phyloP scores from a whole-genome alignment of 2,888 invertebrate genomes.

The Cataglyphis albicans region DNA sequence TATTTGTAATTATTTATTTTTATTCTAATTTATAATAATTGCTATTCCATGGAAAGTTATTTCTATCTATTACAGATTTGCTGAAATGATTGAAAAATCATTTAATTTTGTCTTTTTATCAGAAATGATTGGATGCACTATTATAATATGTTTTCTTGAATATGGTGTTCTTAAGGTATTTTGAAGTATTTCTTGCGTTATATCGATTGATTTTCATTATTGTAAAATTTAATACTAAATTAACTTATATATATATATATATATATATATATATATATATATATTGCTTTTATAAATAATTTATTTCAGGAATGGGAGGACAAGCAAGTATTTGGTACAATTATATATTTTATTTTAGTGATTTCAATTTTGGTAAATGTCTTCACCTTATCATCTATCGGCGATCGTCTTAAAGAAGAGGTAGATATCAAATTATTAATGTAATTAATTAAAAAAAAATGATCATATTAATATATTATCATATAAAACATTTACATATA shows the following conservation, averaged over 20 bases:
- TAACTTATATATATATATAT: not conserved
- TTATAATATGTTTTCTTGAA: slow-evolving; percentile 81
- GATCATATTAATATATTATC: not conserved
- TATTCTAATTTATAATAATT: slow-evolving; percentile 1
- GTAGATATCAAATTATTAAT: slow-evolving; percentile 1
- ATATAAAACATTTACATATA: too few relatives aligned
- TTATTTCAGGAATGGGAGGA: slow-evolving; percentile 78
- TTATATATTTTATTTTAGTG: slow-evolving; percentile 78
- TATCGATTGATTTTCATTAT: not conserved
- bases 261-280: not conserved
- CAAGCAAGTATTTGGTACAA: slow-evolving; percentile 71
- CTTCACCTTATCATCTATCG: slow-evolving; percentile 79
- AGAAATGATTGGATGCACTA: slow-evolving; percentile 80
- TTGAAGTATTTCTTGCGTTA: not conserved
- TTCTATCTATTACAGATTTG: slow-evolving; percentile 76
- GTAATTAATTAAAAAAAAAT: not conserved
- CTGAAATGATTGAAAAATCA: slow-evolving; percentile 79
- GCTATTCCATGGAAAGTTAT: not conserved
- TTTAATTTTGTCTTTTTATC: slow-evolving; percentile 76
- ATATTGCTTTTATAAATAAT: slow-evolving; percentile 8
- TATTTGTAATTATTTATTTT: not conserved
- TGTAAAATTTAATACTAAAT: not conserved
- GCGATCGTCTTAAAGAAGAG: slow-evolving; percentile 71
- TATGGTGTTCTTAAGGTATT: slow-evolving; percentile 78
- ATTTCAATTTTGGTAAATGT: slow-evolving; percentile 80